Evolutionary conservation across 2,888 invertebrate species (phyloP), one percentile per base, ranked within the genome.

Genomic region (Carabus problematicus): DNA sequence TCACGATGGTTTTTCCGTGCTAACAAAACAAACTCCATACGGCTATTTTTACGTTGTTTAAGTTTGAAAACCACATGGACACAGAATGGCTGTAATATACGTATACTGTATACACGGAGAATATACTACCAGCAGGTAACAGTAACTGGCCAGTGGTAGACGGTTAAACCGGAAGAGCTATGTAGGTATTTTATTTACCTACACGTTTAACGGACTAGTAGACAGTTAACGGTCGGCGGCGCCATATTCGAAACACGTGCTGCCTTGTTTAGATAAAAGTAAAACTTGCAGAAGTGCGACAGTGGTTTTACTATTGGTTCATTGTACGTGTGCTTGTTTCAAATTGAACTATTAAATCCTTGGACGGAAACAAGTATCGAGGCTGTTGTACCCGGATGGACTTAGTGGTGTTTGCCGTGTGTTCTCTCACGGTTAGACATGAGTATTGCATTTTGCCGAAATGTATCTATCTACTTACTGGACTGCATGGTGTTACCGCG

Each of bases 331-430:
- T 56, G 56, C 56, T 18, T 56, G 56, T 56, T 56, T 56, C 29
- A 56, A 56, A 56, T 56, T 56, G 56, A 56, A 56, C 56, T 56
- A 56, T 56, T 56, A 56, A 56, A 56, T 40, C 29, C 56, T 39
- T n/a, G n/a, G 2, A 7, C 14, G 56, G 39, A 39, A 54, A 8
- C n/a, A 54, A 54, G 19, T 18, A 54, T 54, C 11, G 29, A 19
- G 19, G 29, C 40, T 9, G 40, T 56, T 56, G n/a, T 56, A 12
- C 18, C 16, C 52, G 9, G 18, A 14, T 19, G 16, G 12, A 9
- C 7, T 19, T 12, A 4, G 16, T 4, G 16, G 52, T 52, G 52
- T 16, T 52, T 52, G 52, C 52, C 52, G n/a, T 14, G 7, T 45
- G 12, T 45, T 45, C 45, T 11, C 45, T 11, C 45, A 29, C 29